phyloP scores from a whole-genome alignment of 2,888 invertebrate genomes.

The Merodon equestris region DNA sequence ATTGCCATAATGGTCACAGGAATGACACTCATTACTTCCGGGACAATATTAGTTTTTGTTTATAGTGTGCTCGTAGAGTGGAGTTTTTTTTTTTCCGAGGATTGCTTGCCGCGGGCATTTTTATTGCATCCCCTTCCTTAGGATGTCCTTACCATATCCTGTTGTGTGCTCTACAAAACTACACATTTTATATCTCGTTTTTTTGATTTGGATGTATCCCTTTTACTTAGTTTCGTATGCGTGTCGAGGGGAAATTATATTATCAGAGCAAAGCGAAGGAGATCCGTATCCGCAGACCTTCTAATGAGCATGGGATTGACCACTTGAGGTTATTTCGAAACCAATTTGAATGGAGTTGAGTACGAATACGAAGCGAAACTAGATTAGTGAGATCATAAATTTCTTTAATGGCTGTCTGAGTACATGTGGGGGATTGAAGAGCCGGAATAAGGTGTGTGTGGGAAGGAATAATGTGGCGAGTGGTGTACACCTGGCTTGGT shows the following conservation, averaged over 20 bases:
- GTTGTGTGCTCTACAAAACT: background rate
- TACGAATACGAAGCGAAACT: constrained; percentile 47
- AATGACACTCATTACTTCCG: constrained; percentile 66
- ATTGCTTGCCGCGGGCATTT: constrained; percentile 25
- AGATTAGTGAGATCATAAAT: constrained; percentile 66
- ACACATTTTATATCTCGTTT: background rate
- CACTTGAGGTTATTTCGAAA: constrained; percentile 60
- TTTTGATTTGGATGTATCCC: constrained; percentile 44
- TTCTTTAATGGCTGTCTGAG: constrained; percentile 45
- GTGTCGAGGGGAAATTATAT: constrained; percentile 47
- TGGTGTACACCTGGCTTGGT: constrained; percentile 37
- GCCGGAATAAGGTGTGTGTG: constrained; percentile 23
- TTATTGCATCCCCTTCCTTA: constrained; percentile 32
- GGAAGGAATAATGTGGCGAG: constrained; percentile 28
- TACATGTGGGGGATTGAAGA: too few species aligned
- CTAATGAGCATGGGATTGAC: constrained; percentile 68
- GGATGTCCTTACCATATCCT: background rate
- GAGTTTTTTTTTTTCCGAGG: constrained; percentile 31
- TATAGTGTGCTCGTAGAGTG: constrained; percentile 17
- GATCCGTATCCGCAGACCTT: constrained; percentile 57
- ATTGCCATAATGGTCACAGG: constrained; percentile 50
- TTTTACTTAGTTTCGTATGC: constrained; percentile 21
- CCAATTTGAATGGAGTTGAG: constrained; percentile 53
- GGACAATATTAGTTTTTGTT: constrained; percentile 63
- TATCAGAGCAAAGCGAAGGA: constrained; percentile 33